A percentile compares a stretch with the other conserved stretches of the same genome.
phyloP scores from a whole-genome alignment of 2,113 vertebrate genomes.

The Porphyrio hochstetteri region DNA sequence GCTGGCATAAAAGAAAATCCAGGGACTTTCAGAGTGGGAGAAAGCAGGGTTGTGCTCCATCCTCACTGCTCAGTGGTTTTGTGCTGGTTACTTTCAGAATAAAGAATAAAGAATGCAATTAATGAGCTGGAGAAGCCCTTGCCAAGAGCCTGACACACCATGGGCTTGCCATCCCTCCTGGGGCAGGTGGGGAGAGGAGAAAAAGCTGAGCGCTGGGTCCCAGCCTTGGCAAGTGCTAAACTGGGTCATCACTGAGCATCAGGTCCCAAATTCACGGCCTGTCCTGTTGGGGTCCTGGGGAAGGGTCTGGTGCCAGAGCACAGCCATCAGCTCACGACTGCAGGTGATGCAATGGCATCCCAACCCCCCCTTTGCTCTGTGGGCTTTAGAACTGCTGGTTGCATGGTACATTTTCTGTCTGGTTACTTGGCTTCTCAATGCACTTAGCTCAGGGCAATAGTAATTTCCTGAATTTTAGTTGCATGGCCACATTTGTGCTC shows the following conservation, averaged over 20 bases:
- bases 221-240: background rate
- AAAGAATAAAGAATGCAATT: background rate
- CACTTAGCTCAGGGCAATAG: background rate
- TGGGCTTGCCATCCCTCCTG: background rate
- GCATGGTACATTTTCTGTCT: accelerated
- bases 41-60: accelerated
- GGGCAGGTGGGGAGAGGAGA: background rate
- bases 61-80: background rate
- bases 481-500: accelerated
- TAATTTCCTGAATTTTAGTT: background rate
- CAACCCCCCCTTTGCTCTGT: background rate
- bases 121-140: background rate
- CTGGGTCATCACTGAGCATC: background rate
- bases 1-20: accelerated
- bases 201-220: background rate
- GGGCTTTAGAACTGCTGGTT: background rate
- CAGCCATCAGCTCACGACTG: accelerated
- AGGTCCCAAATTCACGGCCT: accelerated
- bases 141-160: background rate
- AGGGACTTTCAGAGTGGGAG: background rate
- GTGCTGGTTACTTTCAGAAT: background rate
- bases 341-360: accelerated
- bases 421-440: background rate
- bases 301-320: background rate
- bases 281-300: background rate